Evolutionary conservation across 2,113 vertebrate species (phyloP).

Genomic region (Alectura lathami): DNA sequence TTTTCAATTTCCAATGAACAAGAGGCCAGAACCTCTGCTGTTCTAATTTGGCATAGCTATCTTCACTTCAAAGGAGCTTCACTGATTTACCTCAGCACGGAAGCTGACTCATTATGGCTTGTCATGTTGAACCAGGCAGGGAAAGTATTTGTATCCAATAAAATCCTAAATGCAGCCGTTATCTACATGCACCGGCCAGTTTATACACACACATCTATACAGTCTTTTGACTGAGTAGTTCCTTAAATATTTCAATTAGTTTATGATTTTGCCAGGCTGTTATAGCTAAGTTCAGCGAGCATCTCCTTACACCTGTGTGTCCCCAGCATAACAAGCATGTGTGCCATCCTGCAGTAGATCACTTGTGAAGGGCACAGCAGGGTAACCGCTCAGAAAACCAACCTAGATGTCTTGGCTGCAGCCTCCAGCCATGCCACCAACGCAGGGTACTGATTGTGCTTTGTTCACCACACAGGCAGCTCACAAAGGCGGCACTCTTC

Average conservation of each 20-base stretch:
- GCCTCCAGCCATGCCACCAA: background rate
- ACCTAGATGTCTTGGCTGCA: background rate
- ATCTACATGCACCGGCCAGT: background rate
- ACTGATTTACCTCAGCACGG: slow-evolving; percentile 9
- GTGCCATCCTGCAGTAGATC: background rate
- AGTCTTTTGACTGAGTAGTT: background rate
- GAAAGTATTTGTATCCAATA: background rate
- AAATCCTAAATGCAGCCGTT: background rate
- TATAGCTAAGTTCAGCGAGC: background rate
- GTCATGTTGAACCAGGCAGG: background rate
- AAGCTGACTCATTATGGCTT: slow-evolving; percentile 39
- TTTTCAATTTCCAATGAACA: background rate
- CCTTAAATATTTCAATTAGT: background rate
- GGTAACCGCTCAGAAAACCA: background rate
- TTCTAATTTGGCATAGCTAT: background rate
- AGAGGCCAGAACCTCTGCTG: background rate
- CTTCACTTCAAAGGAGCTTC: slow-evolving; percentile 8
- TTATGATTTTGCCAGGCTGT: background rate
- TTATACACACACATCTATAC: background rate
- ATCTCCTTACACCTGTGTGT: background rate
- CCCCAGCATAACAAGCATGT: background rate
- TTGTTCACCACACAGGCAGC: slow-evolving; percentile 77
- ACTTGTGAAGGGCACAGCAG: background rate
- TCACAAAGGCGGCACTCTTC: slow-evolving; percentile 94
- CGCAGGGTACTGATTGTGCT: background rate